phyloP scores from a whole-genome alignment of 2,888 invertebrate species.

The Clitarchus hookeri region DNA sequence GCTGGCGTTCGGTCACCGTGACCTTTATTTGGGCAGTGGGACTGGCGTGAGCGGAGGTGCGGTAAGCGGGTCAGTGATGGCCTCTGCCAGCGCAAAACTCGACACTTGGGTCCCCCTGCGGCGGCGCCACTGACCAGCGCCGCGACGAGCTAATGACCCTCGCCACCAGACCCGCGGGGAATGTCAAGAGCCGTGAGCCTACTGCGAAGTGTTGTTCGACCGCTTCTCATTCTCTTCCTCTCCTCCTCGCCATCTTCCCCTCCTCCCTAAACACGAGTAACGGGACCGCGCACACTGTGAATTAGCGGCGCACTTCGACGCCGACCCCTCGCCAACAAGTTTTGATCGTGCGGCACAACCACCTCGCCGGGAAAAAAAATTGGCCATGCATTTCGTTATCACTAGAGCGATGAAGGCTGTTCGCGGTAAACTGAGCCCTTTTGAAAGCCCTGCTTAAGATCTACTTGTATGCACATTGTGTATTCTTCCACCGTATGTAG shows the following conservation, averaged over 20 bases:
- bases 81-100: too few relatives aligned
- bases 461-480: too few relatives aligned
- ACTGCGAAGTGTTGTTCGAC: not conserved
- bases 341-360: not conserved
- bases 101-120: not conserved
- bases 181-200: not conserved
- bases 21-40: too few relatives aligned
- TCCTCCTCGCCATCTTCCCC: not conserved
- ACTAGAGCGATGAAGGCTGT: too few relatives aligned
- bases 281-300: not conserved
- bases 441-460: too few relatives aligned
- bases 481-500: too few relatives aligned
- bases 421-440: too few relatives aligned
- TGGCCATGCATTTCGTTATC: too few relatives aligned
- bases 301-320: not conserved
- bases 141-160: not conserved
- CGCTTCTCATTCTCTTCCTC: not conserved
- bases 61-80: too few relatives aligned
- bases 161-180: not conserved
- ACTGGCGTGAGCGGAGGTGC: too few relatives aligned
- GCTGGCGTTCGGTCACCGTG: too few relatives aligned
- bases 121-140: conserved; percentile 1
- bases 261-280: not conserved
- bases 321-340: not conserved
- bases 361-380: too few relatives aligned